These are phyloP conservation scores for Oopsacas minuta DNA, from an alignment of 37 sponge, comb jelly and placozoan species.

Conservation along the genomic window DNA sequence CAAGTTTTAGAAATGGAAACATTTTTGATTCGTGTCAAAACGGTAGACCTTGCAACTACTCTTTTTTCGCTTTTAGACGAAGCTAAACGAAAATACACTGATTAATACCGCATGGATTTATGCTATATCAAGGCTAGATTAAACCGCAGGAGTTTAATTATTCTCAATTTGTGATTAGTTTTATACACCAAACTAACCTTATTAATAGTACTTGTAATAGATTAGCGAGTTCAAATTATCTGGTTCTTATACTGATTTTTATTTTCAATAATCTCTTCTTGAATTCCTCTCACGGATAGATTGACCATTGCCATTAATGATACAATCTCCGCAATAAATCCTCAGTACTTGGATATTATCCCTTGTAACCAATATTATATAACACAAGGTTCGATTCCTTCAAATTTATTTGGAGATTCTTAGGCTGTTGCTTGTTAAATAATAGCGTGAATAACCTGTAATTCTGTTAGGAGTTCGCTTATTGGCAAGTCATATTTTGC, in stretches of 20 bases:
- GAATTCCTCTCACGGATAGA: too few relatives aligned
- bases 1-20: conserved; percentile 4
- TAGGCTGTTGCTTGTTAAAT: too few relatives aligned
- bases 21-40: conserved; percentile 16
- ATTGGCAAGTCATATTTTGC: too few relatives aligned
- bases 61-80: neutral
- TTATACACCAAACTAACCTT: conserved; percentile 18
- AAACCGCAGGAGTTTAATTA: neutral
- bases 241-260: neutral
- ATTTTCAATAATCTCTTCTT: neutral
- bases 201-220: conserved; percentile 2
- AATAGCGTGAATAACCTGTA: too few relatives aligned
- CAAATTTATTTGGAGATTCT: too few relatives aligned
- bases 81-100: neutral
- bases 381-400: too few relatives aligned
- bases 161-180: conserved; percentile 16
- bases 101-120: neutral
- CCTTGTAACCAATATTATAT: too few relatives aligned
- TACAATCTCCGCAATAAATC: too few relatives aligned
- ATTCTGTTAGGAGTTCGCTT: too few relatives aligned
- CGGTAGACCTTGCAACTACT: neutral
- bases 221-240: neutral
- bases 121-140: conserved; percentile 2
- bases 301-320: too few relatives aligned
- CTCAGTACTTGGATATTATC: too few relatives aligned